These are phyloP conservation scores for Heterodera carotae DNA, from an alignment of 1,140 invertebrate species.

Conservation along the genomic window DNA sequence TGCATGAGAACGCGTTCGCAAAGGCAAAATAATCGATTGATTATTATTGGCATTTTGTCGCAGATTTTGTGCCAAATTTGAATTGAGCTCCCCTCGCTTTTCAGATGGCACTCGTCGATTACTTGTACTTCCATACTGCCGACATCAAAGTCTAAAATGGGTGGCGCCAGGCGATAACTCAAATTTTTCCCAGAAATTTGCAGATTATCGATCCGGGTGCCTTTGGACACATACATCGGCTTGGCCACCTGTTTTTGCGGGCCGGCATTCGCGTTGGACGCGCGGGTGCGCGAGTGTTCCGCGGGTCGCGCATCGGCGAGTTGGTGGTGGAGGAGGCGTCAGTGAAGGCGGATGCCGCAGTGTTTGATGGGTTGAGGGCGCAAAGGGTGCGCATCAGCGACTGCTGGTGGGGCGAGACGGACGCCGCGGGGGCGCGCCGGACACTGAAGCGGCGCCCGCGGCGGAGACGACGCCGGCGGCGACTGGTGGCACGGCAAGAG, in stretches of 20 bases:
- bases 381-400: slow-evolving; percentile 37
- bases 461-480: not conserved
- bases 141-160: slow-evolving; percentile 13
- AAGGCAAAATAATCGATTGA: not conserved
- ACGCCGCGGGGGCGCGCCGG: not conserved
- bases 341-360: not conserved
- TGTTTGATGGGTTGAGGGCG: slow-evolving; percentile 28
- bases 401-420: slow-evolving; percentile 35
- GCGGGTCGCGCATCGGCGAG: slow-evolving; percentile 38
- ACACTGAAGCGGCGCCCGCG: not conserved
- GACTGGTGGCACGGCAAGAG: not conserved
- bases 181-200: not conserved
- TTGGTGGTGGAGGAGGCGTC: slow-evolving; percentile 32
- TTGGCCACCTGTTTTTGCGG: slow-evolving; percentile 3
- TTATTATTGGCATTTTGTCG: slow-evolving; percentile 34
- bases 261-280: slow-evolving; percentile 35
- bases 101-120: slow-evolving; percentile 7
- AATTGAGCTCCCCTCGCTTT: not conserved
- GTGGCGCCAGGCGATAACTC: too few relatives aligned
- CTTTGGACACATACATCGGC: not conserved
- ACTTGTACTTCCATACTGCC: not conserved
- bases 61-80: slow-evolving; percentile 38
- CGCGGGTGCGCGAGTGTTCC: slow-evolving; percentile 36
- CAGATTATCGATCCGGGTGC: slow-evolving; percentile 1
- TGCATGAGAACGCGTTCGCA: slow-evolving; percentile 41